Base-by-base conservation (phyloP, 2,797 vertebrate genomes). In the Pseudotriccus pelzelni region DNA sequence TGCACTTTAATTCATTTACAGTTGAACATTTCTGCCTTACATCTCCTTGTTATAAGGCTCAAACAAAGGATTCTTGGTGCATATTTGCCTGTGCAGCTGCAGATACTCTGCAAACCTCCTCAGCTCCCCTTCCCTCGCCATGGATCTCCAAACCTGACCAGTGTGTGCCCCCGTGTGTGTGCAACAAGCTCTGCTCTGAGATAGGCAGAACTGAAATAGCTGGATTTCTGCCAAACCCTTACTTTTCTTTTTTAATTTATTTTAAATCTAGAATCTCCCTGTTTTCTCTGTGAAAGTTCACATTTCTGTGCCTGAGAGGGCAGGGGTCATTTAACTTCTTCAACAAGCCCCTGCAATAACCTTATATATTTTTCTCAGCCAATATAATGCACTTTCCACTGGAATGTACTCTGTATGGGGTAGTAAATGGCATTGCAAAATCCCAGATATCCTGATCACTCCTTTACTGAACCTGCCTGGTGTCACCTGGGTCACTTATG, bases 331-430 rank as follows among this genome's bases (percentile, higher is more conserved):
- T 3, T 2, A 18, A 36, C 10, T 46, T 70, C 66, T 50, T 74
- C 66, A 60, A 41, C 11, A 59, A 22, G 0, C 2, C 21, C 3
- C 50, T 27, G 19, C 0, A 17, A 53, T 11, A 81, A 63, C 19
- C 7, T 72, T 14, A 15, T 5, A 2, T 23, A 27, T 53, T 75
- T 87, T 82, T 49, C 39, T 81, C 49, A 50, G 49, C 9, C 25
- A 34, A n/a, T 2, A 5, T 24, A 62, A 53, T 19, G 30, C 1
- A 1, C 32, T 80, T 83, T 34, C 23, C 28, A 17, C n/a, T 22
- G 41, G 28, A 6, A 37, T 0, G 1, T 15, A 4, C 18, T 28
- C 30, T 36, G 15, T 24, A 32, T 0, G 6, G 30, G 4, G 28
- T 27, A 73, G 52, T 18, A 78, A 75, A 52, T 6, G 28, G 25